Percentiles rank a stretch among this genome's conserved stretches.
phyloP scores from a whole-genome alignment of 2,113 vertebrate genomes.

The Hydrochoerus hydrochaeris region DNA sequence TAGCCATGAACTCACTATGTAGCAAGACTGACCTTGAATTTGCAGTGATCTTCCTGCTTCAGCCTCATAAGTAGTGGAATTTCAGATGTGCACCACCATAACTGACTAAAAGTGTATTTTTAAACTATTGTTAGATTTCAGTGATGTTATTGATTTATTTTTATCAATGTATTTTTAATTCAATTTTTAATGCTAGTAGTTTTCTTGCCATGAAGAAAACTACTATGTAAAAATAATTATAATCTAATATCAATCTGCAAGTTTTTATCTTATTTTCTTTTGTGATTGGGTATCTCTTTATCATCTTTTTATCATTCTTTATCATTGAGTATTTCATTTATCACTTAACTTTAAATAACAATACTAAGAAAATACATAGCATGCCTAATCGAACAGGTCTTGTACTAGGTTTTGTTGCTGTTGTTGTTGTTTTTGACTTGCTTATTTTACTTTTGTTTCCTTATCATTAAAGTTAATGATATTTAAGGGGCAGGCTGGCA shows the following conservation, averaged over 20 bases:
- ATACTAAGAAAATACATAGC: neutral
- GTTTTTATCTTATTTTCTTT: neutral
- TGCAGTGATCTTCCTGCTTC: too few species aligned
- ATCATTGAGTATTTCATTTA: too few species aligned
- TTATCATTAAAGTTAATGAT: neutral
- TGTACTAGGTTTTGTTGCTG: neutral
- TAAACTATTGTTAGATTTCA: constrained; percentile 6
- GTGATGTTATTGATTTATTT: neutral
- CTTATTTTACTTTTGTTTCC: neutral
- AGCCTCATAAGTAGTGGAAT: too few species aligned
- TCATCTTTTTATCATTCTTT: neutral
- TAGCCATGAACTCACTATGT: too few species aligned
- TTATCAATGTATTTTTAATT: neutral
- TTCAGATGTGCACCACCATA: too few species aligned
- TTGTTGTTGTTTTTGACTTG: neutral
- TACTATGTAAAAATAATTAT: neutral
- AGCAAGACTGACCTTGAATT: too few species aligned
- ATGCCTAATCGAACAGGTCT: neutral
- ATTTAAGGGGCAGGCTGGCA: too few species aligned
- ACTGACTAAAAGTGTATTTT: too few species aligned
- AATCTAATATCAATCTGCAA: neutral
- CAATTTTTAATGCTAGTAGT: constrained; percentile 40
- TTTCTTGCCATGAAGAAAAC: neutral
- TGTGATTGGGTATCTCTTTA: neutral
- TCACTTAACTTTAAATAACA: too few species aligned